Conservation (phyloP, 1,140 invertebrate species). For the Aphidius gifuensis region DNA sequence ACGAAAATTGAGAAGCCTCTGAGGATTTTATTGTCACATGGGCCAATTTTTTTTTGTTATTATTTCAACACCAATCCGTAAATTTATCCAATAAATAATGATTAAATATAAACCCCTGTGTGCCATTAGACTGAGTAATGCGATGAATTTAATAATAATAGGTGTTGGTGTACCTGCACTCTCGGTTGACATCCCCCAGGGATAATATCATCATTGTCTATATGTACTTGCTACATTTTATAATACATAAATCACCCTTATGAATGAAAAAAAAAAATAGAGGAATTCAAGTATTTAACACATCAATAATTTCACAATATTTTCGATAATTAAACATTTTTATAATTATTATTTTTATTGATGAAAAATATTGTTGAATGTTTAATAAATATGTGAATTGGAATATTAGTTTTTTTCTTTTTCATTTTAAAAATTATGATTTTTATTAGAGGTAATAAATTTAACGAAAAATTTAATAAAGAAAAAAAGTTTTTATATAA, state of each 20-base stretch:
- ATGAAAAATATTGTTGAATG: too few relatives aligned
- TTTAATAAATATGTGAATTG: not conserved
- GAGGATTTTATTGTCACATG: too few relatives aligned
- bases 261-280: slow-evolving; percentile 20
- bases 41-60: not conserved
- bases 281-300: too few relatives aligned
- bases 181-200: slow-evolving; percentile 20
- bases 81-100: slow-evolving; percentile 3
- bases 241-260: slow-evolving; percentile 35
- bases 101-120: slow-evolving; percentile 30
- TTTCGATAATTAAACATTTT: too few relatives aligned
- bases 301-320: too few relatives aligned
- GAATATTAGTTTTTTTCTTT: not conserved
- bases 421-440: not conserved
- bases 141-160: slow-evolving; percentile 33
- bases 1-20: too few relatives aligned
- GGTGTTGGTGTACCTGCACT: slow-evolving; percentile 21
- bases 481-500: slow-evolving; percentile 6
- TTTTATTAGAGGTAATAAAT: slow-evolving; percentile 26
- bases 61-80: not conserved
- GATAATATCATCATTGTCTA: slow-evolving; percentile 31
- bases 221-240: not conserved
- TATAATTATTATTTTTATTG: too few relatives aligned
- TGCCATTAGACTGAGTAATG: slow-evolving; percentile 34
- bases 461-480: slow-evolving; percentile 32